phyloP scores from a whole-genome alignment of 2,113 vertebrate genomes.

The Edolisoma coerulescens region DNA sequence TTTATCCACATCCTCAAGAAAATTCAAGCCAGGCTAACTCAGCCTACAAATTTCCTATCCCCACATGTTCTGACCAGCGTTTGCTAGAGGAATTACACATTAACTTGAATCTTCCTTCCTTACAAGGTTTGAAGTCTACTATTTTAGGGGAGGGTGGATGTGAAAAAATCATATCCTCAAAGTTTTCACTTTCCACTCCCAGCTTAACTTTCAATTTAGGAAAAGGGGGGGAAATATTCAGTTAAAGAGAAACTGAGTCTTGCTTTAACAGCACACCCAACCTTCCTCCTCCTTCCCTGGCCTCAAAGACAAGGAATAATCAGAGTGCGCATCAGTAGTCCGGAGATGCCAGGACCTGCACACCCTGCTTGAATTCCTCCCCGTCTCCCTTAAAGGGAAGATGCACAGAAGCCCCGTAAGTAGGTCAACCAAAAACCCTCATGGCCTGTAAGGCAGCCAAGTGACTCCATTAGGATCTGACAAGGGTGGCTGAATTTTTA shows the following conservation, averaged over 20 bases:
- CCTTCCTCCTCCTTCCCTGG: background rate
- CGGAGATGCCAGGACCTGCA: background rate
- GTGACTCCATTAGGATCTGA: background rate
- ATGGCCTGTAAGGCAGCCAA: background rate
- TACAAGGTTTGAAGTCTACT: background rate
- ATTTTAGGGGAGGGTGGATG: fast-evolving
- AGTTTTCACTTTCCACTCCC: background rate
- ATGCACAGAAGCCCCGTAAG: background rate
- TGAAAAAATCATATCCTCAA: background rate
- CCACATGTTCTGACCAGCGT: background rate
- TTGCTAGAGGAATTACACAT: background rate
- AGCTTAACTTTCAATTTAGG: background rate
- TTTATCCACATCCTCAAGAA: background rate
- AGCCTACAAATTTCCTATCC: background rate
- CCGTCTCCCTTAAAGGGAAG: background rate
- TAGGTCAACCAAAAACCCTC: conserved; percentile 47
- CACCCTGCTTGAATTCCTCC: background rate
- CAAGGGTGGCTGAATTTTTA: background rate
- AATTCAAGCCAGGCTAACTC: background rate
- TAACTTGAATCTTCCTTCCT: background rate
- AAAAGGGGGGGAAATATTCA: background rate
- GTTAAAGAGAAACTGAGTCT: background rate
- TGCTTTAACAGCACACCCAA: background rate
- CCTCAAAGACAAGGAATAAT: background rate
- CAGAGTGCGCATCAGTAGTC: background rate